These are phyloP conservation scores for Chaenodraco wilsoni DNA, from an alignment of 2,797 vertebrate species.

Conservation along the genomic window DNA sequence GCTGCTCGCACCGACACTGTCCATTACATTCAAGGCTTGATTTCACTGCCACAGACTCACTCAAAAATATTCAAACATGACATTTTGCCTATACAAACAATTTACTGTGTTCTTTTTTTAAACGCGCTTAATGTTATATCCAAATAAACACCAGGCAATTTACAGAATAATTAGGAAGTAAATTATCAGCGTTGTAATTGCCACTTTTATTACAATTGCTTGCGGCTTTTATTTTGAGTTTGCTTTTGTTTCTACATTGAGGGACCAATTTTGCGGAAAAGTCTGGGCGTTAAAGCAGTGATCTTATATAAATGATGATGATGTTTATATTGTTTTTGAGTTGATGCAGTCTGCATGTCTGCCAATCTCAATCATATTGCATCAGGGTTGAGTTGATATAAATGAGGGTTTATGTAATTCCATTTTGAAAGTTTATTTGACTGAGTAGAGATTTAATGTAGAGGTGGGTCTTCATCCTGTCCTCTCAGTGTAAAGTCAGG, in stretches of 20 bases:
- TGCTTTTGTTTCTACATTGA: conserved; percentile 16
- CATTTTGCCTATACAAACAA: conserved; percentile 10
- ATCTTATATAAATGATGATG: conserved; percentile 53
- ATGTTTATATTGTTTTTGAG: conserved; percentile 41
- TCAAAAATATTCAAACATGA: conserved; percentile 26
- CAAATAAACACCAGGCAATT: conserved; percentile 12
- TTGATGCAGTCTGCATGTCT: conserved; percentile 25
- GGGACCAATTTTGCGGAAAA: conserved; percentile 7
- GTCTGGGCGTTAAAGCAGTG: conserved; percentile 13
- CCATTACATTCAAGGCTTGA: conserved; percentile 50
- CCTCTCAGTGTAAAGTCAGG: conserved; percentile 26
- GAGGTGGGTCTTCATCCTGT: conserved; percentile 52
- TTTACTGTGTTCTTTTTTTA: conserved; percentile 19
- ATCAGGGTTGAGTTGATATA: conserved; percentile 53
- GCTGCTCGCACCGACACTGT: conserved; percentile 46
- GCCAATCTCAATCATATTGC: conserved; percentile 40
- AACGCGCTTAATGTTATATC: conserved; percentile 18
- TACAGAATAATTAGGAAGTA: neutral
- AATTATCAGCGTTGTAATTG: conserved; percentile 8
- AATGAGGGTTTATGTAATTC: conserved; percentile 48
- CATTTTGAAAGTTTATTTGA: conserved; percentile 53
- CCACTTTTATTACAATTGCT: conserved; percentile 11
- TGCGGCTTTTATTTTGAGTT: neutral
- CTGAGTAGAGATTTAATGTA: conserved; percentile 38
- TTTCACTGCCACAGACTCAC: conserved; percentile 31